These are phyloP conservation scores for Drosophila testacea DNA, from an alignment of 2,888 invertebrate species.

Conservation along the genomic window DNA sequence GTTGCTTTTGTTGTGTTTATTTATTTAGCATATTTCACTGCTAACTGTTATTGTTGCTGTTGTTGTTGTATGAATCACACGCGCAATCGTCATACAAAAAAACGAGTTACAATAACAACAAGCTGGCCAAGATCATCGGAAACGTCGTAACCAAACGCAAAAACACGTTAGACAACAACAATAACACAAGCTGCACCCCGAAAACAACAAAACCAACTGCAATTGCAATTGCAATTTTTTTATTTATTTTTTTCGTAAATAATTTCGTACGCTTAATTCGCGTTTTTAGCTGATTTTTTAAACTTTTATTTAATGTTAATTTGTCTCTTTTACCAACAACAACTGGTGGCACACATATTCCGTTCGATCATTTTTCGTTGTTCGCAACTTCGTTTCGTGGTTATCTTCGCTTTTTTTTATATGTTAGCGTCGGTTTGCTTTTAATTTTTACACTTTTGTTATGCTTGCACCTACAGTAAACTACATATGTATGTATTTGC, in stretches of 20 bases:
- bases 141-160: constrained; percentile 57
- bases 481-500: constrained; percentile 36
- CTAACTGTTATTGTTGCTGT: constrained; percentile 47
- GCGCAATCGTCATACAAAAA: constrained; percentile 58
- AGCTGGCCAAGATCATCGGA: constrained; percentile 71
- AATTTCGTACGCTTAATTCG: constrained; percentile 38
- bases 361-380: constrained; percentile 57
- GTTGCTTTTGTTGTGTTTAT: constrained; percentile 45
- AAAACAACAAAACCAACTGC: constrained; percentile 33
- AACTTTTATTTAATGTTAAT: constrained; percentile 41
- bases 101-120: constrained; percentile 63
- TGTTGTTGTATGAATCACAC: constrained; percentile 69
- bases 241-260: constrained; percentile 11
- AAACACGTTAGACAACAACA: constrained; percentile 62
- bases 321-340: constrained; percentile 40
- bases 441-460: constrained; percentile 31
- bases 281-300: constrained; percentile 33
- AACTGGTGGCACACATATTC: constrained; percentile 52
- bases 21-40: constrained; percentile 64
- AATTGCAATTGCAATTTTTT: constrained; percentile 18
- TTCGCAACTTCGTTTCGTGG: constrained; percentile 58
- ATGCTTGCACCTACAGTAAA: constrained; percentile 25
- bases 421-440: constrained; percentile 52
- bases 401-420: constrained; percentile 45
- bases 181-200: constrained; percentile 52